Conservation (phyloP, 2,888 invertebrate species). For the Dasypogon diadema region DNA sequence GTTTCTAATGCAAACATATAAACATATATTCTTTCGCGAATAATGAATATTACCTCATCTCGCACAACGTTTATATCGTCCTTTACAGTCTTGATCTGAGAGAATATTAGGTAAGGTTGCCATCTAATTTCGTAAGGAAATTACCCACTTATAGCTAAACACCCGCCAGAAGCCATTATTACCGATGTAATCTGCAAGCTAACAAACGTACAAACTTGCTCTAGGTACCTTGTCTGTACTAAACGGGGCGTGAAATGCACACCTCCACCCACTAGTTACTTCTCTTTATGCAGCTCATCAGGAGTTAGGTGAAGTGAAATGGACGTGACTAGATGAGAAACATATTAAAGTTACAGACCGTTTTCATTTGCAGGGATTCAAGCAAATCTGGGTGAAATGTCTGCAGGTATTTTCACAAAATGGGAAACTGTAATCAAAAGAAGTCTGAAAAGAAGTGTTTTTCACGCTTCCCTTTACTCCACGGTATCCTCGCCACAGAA, state of each 20-base stretch:
- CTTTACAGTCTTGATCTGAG: too few relatives aligned
- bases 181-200: neutral
- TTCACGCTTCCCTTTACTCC: neutral
- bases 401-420: neutral
- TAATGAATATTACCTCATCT: too few relatives aligned
- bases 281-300: neutral
- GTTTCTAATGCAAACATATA: too few relatives aligned
- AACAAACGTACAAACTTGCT: neutral
- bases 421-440: neutral
- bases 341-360: neutral
- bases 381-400: neutral
- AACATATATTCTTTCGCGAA: too few relatives aligned
- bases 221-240: neutral
- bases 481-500: neutral
- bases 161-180: neutral
- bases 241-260: neutral
- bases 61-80: too few relatives aligned
- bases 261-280: neutral
- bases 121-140: neutral
- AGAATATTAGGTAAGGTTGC: too few relatives aligned
- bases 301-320: neutral
- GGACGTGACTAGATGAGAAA: neutral
- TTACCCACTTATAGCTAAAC: conserved; percentile 14
- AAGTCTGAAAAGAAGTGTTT: neutral
- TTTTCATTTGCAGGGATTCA: neutral